These are phyloP conservation scores for Scatophagus argus DNA, from an alignment of 2,113 vertebrate genomes.

Conservation along the genomic window DNA sequence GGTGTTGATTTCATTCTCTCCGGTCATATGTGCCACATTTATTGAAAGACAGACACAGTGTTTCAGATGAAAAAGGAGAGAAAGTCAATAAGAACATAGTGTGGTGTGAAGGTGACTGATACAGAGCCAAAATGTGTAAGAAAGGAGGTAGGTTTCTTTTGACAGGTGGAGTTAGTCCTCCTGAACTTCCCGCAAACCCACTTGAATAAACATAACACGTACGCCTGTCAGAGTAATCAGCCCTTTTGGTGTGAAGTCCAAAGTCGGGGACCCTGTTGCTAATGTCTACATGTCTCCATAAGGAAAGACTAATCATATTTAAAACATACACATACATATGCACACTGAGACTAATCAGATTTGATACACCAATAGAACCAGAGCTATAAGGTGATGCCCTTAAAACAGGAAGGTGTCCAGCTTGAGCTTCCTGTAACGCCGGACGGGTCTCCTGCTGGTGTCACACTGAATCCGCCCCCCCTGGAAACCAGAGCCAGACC, in stretches of 20 bases:
- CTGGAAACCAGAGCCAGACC: slow-evolving; percentile 71
- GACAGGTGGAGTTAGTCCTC: slow-evolving; percentile 65
- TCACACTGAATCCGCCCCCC: slow-evolving; percentile 51
- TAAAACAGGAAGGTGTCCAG: slow-evolving; percentile 66
- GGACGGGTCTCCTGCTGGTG: slow-evolving; percentile 60
- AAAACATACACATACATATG: slow-evolving; percentile 53
- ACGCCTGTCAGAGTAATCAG: slow-evolving; percentile 74
- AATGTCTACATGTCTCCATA: slow-evolving; percentile 47
- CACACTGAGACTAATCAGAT: slow-evolving; percentile 64
- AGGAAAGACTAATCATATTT: slow-evolving; percentile 67
- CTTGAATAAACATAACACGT: slow-evolving; percentile 62
- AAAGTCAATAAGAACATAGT: slow-evolving; percentile 16
- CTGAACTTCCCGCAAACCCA: slow-evolving; percentile 60
- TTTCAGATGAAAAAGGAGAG: background rate
- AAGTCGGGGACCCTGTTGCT: slow-evolving; percentile 27
- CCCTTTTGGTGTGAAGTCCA: slow-evolving; percentile 42
- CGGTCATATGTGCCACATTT: background rate
- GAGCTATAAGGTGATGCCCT: slow-evolving; percentile 51
- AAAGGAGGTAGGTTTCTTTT: slow-evolving; percentile 57
- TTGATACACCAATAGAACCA: slow-evolving; percentile 68
- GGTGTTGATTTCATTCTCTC: background rate
- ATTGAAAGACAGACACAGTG: slow-evolving; percentile 2
- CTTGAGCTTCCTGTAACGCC: slow-evolving; percentile 70
- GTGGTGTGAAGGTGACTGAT: slow-evolving; percentile 41
- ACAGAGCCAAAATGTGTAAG: slow-evolving; percentile 24